A percentile compares a stretch with the other conserved stretches of the same genome.
These are phyloP conservation scores for Tetranychus urticae DNA, from an alignment of 1,140 invertebrate genomes.

Conservation along the genomic window DNA sequence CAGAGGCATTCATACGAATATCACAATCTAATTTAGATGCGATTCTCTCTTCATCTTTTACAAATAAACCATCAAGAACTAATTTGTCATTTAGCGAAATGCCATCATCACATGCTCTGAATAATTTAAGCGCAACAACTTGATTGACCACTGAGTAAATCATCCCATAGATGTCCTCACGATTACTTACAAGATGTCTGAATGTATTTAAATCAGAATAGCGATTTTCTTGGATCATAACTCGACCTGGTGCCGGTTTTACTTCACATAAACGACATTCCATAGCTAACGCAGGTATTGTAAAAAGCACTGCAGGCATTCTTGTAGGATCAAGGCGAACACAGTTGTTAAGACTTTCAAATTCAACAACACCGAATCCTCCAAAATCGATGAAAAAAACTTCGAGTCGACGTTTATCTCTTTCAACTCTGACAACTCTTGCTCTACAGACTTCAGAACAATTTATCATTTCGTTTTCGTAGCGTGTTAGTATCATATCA, in stretches of 20 bases:
- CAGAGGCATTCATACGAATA: slow-evolving; percentile 13
- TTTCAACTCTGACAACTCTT: not conserved
- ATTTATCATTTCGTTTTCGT: not conserved
- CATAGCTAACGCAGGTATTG: slow-evolving; percentile 17
- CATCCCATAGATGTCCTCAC: slow-evolving; percentile 20
- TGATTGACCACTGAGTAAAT: slow-evolving; percentile 53
- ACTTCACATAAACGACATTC: slow-evolving; percentile 11
- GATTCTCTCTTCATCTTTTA: slow-evolving; percentile 40
- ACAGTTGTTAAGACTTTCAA: slow-evolving; percentile 3
- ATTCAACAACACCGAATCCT: slow-evolving; percentile 21
- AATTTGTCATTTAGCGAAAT: slow-evolving; percentile 16
- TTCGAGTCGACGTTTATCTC: not conserved
- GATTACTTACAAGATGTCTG: slow-evolving; percentile 10
- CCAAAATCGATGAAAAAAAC: slow-evolving; percentile 57
- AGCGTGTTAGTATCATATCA: not conserved
- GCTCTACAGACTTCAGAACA: not conserved
- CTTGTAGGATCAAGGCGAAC: slow-evolving; percentile 9
- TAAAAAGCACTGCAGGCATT: slow-evolving; percentile 1
- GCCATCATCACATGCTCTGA: slow-evolving; percentile 19
- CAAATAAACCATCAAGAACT: slow-evolving; percentile 33
- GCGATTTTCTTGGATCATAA: slow-evolving; percentile 33
- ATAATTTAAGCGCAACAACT: slow-evolving; percentile 35
- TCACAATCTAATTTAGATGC: slow-evolving; percentile 35
- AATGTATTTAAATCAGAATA: slow-evolving; percentile 28
- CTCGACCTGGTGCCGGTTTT: slow-evolving; percentile 17